Evolutionary conservation across 2,113 vertebrate species (phyloP), one percentile per base, ranked within the genome.

Genomic region (Ochotona princeps): DNA sequence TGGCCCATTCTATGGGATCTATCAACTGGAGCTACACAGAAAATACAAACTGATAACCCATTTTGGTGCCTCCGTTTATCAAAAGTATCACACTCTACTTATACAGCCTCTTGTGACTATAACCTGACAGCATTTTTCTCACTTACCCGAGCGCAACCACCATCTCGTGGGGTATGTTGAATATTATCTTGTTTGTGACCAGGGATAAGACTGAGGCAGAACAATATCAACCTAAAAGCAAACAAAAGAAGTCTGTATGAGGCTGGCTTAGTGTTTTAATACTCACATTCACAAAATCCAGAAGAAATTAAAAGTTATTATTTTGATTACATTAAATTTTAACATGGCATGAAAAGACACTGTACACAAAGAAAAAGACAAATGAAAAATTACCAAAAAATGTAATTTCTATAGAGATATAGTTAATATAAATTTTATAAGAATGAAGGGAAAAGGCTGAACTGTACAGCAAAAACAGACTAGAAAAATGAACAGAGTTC

Each of bases 21-120:
- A 69, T 79, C 78, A 83, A 65, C 21, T 90, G 88, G 7, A 89
- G 87, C 57, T 38, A 61, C 21, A 70, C 17, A 87, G 70, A 67
- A 90, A 85, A 92, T 32, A 9, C 70, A 94, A 90, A 88, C 60
- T 94, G 65, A 75, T 92, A 67, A 94, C 83, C 67, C 61, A 80
- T 86, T 94, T 14, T 76, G 17, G 17, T 76, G 72, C 86, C 66
- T 86, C 30, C 32, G 57, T 60, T 93, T 94, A 74, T 60, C 44
- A 84, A 83, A 47, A 83, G n/a, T 18, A 51, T 35, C 38, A 63
- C n/a, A 83, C 8, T 60, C 63, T 76, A 25, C 65, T 87, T 91
- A 72, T 2, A 51, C 3, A 72, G 54, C 20, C 12, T 79, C 35
- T 70, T 61, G 26, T 69, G 70, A 83, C 28, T 94, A 32, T 65